phyloP scores from a whole-genome alignment of 2,797 vertebrate genomes.

The Premnoplex brunnescens region DNA sequence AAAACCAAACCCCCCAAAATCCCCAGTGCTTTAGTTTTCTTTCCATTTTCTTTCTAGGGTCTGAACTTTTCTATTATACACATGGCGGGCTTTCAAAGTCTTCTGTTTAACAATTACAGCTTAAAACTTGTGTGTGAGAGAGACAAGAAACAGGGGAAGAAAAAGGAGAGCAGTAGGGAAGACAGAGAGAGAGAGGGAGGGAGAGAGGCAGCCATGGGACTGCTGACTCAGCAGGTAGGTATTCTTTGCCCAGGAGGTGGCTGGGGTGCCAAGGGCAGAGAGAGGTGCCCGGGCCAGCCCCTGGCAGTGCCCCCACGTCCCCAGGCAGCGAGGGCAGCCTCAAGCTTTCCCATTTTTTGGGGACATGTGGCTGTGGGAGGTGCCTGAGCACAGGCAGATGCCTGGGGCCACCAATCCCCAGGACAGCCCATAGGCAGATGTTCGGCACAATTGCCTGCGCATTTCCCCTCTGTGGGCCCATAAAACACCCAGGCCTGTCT shows the following conservation, averaged over 20 bases:
- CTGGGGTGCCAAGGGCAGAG: neutral
- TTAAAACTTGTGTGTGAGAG: neutral
- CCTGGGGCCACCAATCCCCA: neutral
- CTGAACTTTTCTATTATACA: neutral
- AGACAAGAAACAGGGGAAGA: neutral
- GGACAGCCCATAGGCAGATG: neutral
- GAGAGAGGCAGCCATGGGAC: neutral
- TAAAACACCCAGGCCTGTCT: neutral
- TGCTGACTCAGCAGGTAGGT: neutral
- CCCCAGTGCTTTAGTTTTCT: neutral
- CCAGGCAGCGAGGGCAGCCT: neutral
- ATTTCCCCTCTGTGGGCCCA: neutral
- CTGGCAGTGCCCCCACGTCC: accelerated
- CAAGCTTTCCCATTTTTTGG: accelerated
- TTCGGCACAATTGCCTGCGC: neutral
- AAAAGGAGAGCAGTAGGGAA: neutral
- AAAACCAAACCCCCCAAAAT: neutral
- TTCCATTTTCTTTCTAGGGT: neutral
- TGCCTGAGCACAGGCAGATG: accelerated
- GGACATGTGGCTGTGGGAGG: neutral
- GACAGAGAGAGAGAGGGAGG: neutral
- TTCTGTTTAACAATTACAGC: neutral
- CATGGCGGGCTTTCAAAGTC: neutral
- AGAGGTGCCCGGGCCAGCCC: neutral
- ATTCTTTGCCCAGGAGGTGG: neutral